Evolutionary conservation across 2,113 vertebrate genomes (phyloP).

Genomic region (Candoia aspera): DNA sequence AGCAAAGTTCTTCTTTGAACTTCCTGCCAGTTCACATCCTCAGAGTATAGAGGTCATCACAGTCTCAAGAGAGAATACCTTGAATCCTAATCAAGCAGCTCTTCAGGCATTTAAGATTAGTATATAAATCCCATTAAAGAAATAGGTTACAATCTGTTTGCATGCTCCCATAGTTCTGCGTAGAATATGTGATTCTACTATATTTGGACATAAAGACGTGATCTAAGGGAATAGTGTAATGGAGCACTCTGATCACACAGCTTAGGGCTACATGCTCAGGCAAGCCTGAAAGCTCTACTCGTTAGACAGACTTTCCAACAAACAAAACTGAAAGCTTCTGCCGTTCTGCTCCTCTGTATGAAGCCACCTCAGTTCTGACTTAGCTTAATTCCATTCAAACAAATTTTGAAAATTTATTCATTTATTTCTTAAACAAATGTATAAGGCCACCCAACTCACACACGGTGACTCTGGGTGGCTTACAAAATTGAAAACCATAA

Average conservation of each 20-base stretch:
- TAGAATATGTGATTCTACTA: background rate
- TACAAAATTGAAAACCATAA: no score
- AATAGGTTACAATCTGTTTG: constrained; percentile 22
- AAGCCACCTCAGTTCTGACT: background rate
- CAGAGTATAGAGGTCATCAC: background rate
- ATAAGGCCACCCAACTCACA: no score
- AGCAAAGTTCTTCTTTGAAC: background rate
- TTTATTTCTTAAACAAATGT: no score
- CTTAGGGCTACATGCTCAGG: background rate
- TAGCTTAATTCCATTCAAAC: background rate
- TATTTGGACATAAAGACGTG: constrained; percentile 5
- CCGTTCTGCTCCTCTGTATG: background rate
- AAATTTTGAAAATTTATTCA: background rate
- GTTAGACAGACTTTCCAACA: background rate
- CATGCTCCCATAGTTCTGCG: background rate
- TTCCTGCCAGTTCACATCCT: background rate
- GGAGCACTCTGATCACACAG: background rate
- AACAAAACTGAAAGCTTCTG: background rate
- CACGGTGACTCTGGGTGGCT: no score
- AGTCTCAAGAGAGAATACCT: background rate
- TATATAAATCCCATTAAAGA: constrained; percentile 4
- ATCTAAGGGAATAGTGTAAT: background rate
- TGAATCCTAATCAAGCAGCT: constrained; percentile 4
- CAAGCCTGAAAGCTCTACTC: background rate
- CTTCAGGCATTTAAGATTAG: constrained; percentile 6